phyloP scores from a whole-genome alignment of 2,797 vertebrate species.

The Microctenopoma lineatum region DNA sequence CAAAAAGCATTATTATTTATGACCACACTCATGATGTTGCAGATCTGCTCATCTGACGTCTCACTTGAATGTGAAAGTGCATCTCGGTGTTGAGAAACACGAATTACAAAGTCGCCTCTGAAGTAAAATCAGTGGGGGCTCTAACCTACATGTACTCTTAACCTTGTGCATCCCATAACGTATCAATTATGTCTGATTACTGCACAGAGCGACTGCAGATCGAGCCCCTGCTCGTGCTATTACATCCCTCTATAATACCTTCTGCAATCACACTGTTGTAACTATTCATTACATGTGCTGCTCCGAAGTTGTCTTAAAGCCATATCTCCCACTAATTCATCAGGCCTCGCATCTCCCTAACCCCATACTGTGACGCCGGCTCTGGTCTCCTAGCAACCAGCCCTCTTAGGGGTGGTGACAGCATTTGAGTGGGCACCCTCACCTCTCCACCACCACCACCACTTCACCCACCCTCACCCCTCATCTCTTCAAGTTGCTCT shows the following conservation, averaged over 20 bases:
- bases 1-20: background rate
- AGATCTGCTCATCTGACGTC: too few relatives aligned
- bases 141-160: constrained; percentile 23
- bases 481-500: constrained; percentile 62
- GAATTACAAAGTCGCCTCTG: background rate
- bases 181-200: constrained; percentile 55
- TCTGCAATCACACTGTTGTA: constrained; percentile 16
- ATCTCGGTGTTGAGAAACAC: background rate
- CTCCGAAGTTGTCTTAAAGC: constrained; percentile 43
- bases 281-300: constrained; percentile 36
- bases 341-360: constrained; percentile 62
- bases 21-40: background rate
- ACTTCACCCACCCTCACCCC: background rate
- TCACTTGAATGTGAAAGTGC: too few relatives aligned
- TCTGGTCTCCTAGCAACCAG: constrained; percentile 74
- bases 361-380: constrained; percentile 69
- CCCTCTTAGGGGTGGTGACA: constrained; percentile 74
- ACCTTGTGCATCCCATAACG: constrained; percentile 12
- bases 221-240: constrained; percentile 21
- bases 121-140: constrained; percentile 8
- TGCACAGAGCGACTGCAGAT: constrained; percentile 5
- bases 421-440: constrained; percentile 79
- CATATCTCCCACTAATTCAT: constrained; percentile 44
- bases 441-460: constrained; percentile 43
- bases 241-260: constrained; percentile 33